Conservation (phyloP, 92 coral and sea anemone species). For the Zoanthus gigantus region DNA sequence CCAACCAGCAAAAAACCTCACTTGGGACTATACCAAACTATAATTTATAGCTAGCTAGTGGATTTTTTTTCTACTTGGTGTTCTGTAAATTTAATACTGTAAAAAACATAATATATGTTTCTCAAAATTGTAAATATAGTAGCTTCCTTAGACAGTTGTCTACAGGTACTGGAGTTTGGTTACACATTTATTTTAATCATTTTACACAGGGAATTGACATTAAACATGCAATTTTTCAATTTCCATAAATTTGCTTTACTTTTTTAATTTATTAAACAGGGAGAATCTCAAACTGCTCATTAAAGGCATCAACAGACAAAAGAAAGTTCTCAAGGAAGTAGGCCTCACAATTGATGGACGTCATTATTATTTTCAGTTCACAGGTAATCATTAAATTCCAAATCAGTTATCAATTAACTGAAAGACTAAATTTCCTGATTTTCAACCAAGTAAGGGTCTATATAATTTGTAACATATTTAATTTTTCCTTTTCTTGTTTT, state of each 20-base stretch:
- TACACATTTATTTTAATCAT: neutral
- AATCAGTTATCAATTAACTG: neutral
- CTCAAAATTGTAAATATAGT: neutral
- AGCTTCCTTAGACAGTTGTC: constrained; percentile 1
- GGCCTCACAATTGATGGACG: constrained; percentile 15
- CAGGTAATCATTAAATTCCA: constrained; percentile 2
- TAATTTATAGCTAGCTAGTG: neutral
- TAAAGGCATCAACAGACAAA: constrained; percentile 22
- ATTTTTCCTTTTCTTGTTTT: constrained; percentile 4
- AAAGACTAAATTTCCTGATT: neutral
- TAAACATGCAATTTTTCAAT: neutral
- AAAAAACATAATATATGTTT: neutral
- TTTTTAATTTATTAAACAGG: constrained; percentile 17
- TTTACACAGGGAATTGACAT: neutral
- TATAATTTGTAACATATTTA: neutral
- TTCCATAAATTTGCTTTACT: constrained; percentile 4
- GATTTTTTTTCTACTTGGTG: neutral
- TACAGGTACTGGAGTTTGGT: neutral
- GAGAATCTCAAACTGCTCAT: constrained; percentile 21
- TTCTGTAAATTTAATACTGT: neutral
- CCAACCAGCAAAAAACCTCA: neutral
- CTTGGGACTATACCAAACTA: neutral
- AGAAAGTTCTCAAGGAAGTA: constrained; percentile 24
- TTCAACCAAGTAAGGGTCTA: neutral
- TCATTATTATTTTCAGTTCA: constrained; percentile 13